These are phyloP conservation scores for Galeopterus variegatus DNA, from an alignment of 2,113 vertebrate genomes.

Conservation along the genomic window DNA sequence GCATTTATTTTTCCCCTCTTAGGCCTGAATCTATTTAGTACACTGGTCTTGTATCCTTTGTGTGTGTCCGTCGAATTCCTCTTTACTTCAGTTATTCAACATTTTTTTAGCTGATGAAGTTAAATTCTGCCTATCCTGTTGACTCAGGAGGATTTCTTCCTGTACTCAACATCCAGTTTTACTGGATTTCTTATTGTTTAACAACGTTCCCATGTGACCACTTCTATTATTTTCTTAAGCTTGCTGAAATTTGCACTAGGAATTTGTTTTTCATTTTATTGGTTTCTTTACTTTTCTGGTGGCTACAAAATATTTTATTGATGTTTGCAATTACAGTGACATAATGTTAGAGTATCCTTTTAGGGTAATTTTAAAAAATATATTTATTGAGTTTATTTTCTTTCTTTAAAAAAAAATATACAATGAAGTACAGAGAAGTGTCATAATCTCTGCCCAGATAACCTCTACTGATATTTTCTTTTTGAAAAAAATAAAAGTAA, in stretches of 20 bases:
- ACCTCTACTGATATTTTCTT: too few species aligned
- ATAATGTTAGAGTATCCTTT: background rate
- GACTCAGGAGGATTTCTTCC: background rate
- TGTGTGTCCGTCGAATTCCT: background rate
- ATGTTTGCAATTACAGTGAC: slow-evolving; percentile 26
- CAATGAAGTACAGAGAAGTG: too few species aligned
- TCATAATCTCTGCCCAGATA: too few species aligned
- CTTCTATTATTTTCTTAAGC: slow-evolving; percentile 45
- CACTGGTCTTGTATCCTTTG: background rate
- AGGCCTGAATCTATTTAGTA: background rate
- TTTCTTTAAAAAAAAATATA: too few species aligned
- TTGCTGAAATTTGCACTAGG: slow-evolving; percentile 64
- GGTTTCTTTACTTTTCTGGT: slow-evolving; percentile 60
- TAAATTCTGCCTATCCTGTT: slow-evolving; percentile 51
- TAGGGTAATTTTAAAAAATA: background rate
- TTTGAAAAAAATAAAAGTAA: too few species aligned
- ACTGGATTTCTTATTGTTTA: slow-evolving; percentile 33
- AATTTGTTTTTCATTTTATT: slow-evolving; percentile 49
- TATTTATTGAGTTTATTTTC: too few species aligned
- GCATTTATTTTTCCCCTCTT: background rate
- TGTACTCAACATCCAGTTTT: background rate
- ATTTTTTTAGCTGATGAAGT: background rate
- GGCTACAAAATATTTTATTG: slow-evolving; percentile 59
- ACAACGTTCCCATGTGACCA: background rate
- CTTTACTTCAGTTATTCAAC: slow-evolving; percentile 2